Conservation (phyloP, 2,113 vertebrate species). For the Nothobranchius furzeri region DNA sequence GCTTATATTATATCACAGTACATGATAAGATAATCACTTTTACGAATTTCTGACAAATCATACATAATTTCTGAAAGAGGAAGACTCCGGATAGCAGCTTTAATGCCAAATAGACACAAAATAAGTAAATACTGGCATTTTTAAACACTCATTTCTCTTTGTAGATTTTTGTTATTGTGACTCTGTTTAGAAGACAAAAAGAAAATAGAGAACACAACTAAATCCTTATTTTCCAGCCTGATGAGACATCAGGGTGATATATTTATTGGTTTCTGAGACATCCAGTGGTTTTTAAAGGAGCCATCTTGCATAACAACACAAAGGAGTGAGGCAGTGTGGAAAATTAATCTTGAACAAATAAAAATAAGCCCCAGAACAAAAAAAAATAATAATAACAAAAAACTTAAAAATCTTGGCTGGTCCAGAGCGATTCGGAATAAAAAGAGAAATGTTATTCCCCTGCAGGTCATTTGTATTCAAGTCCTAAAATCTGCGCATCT, state of each 20-base stretch:
- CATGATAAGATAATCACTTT: too few relatives aligned
- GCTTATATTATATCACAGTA: too few relatives aligned
- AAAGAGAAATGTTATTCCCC: background rate
- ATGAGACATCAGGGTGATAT: background rate
- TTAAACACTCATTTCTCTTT: too few relatives aligned
- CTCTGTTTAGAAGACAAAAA: background rate
- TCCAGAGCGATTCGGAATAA: background rate
- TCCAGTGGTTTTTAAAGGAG: background rate
- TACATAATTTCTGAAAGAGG: too few relatives aligned
- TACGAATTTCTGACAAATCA: too few relatives aligned
- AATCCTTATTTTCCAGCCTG: background rate
- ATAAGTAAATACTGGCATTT: too few relatives aligned
- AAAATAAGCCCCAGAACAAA: background rate
- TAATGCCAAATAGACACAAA: too few relatives aligned
- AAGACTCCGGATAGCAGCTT: too few relatives aligned
- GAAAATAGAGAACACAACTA: background rate
- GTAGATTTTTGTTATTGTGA: too few relatives aligned
- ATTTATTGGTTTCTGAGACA: background rate
- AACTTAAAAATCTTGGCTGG: background rate
- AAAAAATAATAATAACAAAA: too few relatives aligned
- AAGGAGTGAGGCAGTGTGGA: background rate
- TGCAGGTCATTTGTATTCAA: slow-evolving; percentile 9
- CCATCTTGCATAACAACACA: background rate
- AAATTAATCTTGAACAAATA: slow-evolving; percentile 3
- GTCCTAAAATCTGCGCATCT: background rate